These are phyloP conservation scores for Mythimna vitellina DNA, from an alignment of 2,888 invertebrate genomes.

Conservation along the genomic window DNA sequence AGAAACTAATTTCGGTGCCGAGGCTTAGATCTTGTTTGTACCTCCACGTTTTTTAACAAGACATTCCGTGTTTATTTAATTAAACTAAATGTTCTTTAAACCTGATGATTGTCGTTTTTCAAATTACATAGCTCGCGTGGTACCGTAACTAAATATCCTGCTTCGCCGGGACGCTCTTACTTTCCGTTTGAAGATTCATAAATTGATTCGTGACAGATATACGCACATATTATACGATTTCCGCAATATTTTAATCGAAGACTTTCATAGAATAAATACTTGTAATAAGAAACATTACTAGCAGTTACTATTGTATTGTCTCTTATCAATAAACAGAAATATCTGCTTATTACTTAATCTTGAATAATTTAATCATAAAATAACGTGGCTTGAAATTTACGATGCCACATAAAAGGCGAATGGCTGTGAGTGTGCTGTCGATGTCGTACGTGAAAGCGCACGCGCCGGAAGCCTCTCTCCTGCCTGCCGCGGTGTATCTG, in stretches of 20 bases:
- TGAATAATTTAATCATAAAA: slow-evolving; percentile 64
- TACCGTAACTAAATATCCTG: slow-evolving; percentile 34
- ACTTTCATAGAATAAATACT: slow-evolving; percentile 25
- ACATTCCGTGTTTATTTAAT: slow-evolving; percentile 63
- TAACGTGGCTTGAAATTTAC: slow-evolving; percentile 68
- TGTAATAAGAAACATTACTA: slow-evolving; percentile 18
- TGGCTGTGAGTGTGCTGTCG: slow-evolving; percentile 70
- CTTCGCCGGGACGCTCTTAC: slow-evolving; percentile 33
- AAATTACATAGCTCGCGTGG: slow-evolving; percentile 23
- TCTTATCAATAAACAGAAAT: slow-evolving; percentile 31
- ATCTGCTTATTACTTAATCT: slow-evolving; percentile 34
- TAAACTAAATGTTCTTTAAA: slow-evolving; percentile 54
- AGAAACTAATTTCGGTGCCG: slow-evolving; percentile 83
- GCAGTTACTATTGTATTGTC: slow-evolving; percentile 29
- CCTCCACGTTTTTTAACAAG: slow-evolving; percentile 69
- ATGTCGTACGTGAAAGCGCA: slow-evolving; percentile 71
- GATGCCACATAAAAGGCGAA: slow-evolving; percentile 69
- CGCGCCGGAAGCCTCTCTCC: slow-evolving; percentile 73
- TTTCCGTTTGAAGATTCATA: slow-evolving; percentile 28
- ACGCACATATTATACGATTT: slow-evolving; percentile 23
- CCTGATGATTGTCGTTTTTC: slow-evolving; percentile 40
- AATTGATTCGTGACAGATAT: slow-evolving; percentile 23
- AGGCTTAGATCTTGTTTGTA: slow-evolving; percentile 71
- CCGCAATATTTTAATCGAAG: slow-evolving; percentile 20
- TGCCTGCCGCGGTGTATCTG: slow-evolving; percentile 70